Evolutionary conservation across 2,888 invertebrate species (phyloP).

Genomic region (Tenthredo livida): DNA sequence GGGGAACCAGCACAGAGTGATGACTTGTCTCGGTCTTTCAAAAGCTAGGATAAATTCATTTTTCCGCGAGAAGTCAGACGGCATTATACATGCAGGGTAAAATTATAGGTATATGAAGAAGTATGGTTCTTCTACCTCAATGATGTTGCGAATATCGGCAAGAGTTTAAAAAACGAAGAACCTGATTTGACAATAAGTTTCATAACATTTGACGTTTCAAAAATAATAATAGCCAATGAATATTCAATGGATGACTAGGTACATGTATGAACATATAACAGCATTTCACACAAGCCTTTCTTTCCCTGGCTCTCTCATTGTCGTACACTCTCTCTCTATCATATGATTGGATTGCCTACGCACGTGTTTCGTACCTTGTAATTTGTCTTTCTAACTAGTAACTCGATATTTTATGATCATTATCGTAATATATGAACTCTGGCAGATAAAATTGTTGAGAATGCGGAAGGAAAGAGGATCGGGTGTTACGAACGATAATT

Average conservation of each 20-base stretch:
- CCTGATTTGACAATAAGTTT: not conserved
- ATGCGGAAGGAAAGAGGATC: not conserved
- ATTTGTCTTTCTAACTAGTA: slow-evolving; percentile 33
- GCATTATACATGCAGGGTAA: not conserved
- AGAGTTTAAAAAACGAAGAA: not conserved
- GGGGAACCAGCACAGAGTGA: slow-evolving; percentile 16
- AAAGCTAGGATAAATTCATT: not conserved
- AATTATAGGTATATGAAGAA: not conserved
- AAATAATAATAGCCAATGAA: not conserved
- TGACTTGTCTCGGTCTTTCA: slow-evolving; percentile 17
- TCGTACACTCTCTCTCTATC: not conserved
- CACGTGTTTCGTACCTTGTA: slow-evolving; percentile 21
- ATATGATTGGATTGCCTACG: slow-evolving; percentile 8
- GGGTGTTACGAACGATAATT: not conserved
- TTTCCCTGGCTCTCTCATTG: slow-evolving; percentile 15
- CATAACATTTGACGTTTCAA: slow-evolving; percentile 1
- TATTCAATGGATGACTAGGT: not conserved
- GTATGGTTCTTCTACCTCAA: not conserved
- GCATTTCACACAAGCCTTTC: slow-evolving; percentile 15
- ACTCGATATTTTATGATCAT: slow-evolving; percentile 8
- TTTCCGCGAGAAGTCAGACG: not conserved
- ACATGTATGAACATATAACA: not conserved
- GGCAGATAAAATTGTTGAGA: not conserved
- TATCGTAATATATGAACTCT: slow-evolving; percentile 19
- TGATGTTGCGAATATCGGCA: not conserved